Evolutionary conservation across 2,113 vertebrate genomes (phyloP), one percentile per base, ranked within the genome.

Genomic region (Bucco capensis): DNA sequence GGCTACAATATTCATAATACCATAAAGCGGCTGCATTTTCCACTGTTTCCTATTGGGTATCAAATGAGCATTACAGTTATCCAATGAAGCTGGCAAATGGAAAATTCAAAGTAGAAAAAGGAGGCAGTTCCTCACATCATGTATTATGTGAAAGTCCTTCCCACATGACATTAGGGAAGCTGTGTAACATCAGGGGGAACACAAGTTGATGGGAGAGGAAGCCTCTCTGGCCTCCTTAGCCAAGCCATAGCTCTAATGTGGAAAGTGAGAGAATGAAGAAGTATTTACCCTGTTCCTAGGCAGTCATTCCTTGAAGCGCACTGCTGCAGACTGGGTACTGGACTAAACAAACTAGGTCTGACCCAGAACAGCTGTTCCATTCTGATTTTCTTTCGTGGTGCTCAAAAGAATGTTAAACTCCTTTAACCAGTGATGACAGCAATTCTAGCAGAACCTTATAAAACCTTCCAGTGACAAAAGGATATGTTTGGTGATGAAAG

Each of bases 131-230:
- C 14, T 67, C 60, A 46, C 9, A 56, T 31, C 14, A 30, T 1
- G 0, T 24, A n/a, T 58, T 75, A 60, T 12, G 8, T 27, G 14
- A 31, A 72, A 56, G 49, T 31, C 25, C 12, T 30, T 62, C 54
- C 14, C n/a, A 62, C 19, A 69, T 22, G 31, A 60, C 24, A 23
- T 2, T 12, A 18, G 7, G 44, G 14, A 46, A 67, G 14, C 25
- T 57, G n/a, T 8, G 2, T 35, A n/a, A 57, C 0, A 0, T 25
- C 19, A 40, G 6, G 25, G 3, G 5, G 12, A 25, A 77, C 67
- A 21, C 1, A 54, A 10, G 19, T 19, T n/a, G 2, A 30, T 9
- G 11, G 27, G 62, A 57, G 6, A 78, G 37, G 83, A 37, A 51
- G 25, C 5, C 17, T 17, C 37, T 46, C 60, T 51, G 60, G 37